A percentile compares a stretch with the other conserved stretches of the same genome.
Conservation (phyloP, 2,113 vertebrate genomes). For the Menura novaehollandiae region DNA sequence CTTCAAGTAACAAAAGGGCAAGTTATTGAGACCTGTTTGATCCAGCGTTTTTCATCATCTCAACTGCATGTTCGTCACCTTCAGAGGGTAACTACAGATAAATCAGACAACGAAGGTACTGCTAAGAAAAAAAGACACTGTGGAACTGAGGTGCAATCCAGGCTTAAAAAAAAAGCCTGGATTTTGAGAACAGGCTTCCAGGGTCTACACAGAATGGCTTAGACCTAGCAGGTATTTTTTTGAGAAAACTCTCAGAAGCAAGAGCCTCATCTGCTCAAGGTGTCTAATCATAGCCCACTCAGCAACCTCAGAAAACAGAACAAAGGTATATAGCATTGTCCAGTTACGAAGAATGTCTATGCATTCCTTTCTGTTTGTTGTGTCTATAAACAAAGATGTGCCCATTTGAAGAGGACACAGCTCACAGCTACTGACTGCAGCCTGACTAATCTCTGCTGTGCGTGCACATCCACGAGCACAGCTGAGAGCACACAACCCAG, state of each 20-base stretch:
- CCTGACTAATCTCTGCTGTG: background rate
- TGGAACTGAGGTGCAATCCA: background rate
- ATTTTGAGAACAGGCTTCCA: background rate
- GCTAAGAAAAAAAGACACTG: background rate
- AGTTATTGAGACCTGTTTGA: background rate
- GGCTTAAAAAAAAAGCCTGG: background rate
- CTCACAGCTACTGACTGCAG: background rate
- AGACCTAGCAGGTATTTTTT: background rate
- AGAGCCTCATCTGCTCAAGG: background rate
- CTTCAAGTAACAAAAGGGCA: background rate
- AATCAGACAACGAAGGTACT: background rate
- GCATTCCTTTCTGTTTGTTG: background rate
- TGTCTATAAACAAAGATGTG: background rate
- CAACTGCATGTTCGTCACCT: background rate
- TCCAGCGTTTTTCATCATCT: background rate
- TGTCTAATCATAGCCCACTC: background rate
- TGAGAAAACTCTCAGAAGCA: background rate
- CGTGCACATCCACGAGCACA: accelerated
- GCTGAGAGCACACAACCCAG: too few relatives aligned
- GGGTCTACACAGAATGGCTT: background rate
- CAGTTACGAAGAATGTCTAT: background rate
- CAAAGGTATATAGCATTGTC: background rate
- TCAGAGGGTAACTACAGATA: background rate
- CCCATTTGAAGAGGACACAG: background rate
- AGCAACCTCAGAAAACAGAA: background rate